Conservation (phyloP, 2,888 invertebrate species). For the Vanessa cardui region DNA sequence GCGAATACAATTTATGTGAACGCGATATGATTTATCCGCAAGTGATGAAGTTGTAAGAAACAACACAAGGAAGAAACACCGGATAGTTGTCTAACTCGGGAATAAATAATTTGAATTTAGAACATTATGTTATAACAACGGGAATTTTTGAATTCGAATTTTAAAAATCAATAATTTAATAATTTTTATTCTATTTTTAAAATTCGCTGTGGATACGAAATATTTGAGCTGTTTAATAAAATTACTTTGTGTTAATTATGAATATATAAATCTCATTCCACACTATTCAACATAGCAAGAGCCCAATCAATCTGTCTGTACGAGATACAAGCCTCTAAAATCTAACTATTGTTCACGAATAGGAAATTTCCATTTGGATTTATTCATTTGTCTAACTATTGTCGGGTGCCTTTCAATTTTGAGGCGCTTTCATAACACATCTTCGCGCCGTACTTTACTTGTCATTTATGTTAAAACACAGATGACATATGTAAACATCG, state of each 20-base stretch:
- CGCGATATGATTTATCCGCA: slow-evolving; percentile 70
- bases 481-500: not conserved
- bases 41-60: slow-evolving; percentile 30
- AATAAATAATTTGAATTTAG: slow-evolving; percentile 2
- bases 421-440: slow-evolving; percentile 57
- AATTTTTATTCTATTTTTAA: too few relatives aligned
- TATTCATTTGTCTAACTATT: slow-evolving; percentile 82
- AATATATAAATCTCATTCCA: slow-evolving; percentile 53
- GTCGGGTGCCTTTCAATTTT: slow-evolving; percentile 66
- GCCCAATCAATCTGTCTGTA: slow-evolving; percentile 82
- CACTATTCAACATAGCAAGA: slow-evolving; percentile 59
- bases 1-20: slow-evolving; percentile 75
- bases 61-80: not conserved
- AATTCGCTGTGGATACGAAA: too few relatives aligned
- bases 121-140: not conserved
- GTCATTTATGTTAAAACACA: slow-evolving; percentile 18
- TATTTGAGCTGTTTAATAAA: not conserved
- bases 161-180: too few relatives aligned
- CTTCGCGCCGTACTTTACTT: slow-evolving; percentile 41
- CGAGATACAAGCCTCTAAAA: slow-evolving; percentile 80
- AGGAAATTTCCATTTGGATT: slow-evolving; percentile 82
- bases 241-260: not conserved
- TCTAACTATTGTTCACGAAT: slow-evolving; percentile 82
- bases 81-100: not conserved
- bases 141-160: too few relatives aligned